Evolutionary conservation across 1,140 invertebrate species (phyloP).

Genomic region (Drosophila sp.): DNA sequence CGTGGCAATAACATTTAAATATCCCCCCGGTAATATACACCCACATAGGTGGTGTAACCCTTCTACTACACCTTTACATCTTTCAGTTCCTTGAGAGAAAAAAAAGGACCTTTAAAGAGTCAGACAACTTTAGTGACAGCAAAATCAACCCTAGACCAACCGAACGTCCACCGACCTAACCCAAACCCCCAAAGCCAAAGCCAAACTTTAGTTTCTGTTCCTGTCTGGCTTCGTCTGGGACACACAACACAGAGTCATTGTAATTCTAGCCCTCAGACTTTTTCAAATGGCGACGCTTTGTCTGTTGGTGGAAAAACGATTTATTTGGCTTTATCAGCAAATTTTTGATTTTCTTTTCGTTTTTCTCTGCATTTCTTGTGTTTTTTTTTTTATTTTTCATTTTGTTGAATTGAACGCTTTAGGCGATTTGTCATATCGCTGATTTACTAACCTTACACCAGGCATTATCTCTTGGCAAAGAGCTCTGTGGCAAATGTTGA

Average conservation of each 20-base stretch:
- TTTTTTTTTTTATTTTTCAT: not conserved
- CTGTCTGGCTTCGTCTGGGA: conserved; percentile 48
- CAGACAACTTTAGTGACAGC: conserved; percentile 42
- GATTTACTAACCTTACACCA: conserved; percentile 75
- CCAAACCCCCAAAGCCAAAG: not conserved
- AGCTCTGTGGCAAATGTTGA: conserved; percentile 1
- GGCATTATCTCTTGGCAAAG: conserved; percentile 63
- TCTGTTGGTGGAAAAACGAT: conserved; percentile 68
- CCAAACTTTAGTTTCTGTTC: conserved; percentile 34
- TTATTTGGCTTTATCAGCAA: conserved; percentile 76
- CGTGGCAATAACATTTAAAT: conserved; percentile 76
- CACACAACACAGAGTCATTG: conserved; percentile 24
- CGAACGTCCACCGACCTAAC: not conserved
- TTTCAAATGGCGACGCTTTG: conserved; percentile 53
- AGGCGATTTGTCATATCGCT: conserved; percentile 73
- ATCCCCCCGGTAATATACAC: conserved; percentile 2
- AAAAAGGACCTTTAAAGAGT: conserved; percentile 37
- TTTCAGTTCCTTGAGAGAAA: conserved; percentile 38
- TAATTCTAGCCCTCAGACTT: conserved; percentile 53
- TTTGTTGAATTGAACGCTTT: conserved; percentile 33
- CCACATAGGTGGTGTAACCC: conserved; percentile 2
- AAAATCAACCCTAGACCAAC: conserved; percentile 41
- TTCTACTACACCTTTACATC: conserved; percentile 1
- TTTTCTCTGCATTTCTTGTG: conserved; percentile 44
- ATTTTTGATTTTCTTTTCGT: conserved; percentile 62